Conservation (phyloP, 2,113 vertebrate genomes). For the Spheniscus mendiculus region DNA sequence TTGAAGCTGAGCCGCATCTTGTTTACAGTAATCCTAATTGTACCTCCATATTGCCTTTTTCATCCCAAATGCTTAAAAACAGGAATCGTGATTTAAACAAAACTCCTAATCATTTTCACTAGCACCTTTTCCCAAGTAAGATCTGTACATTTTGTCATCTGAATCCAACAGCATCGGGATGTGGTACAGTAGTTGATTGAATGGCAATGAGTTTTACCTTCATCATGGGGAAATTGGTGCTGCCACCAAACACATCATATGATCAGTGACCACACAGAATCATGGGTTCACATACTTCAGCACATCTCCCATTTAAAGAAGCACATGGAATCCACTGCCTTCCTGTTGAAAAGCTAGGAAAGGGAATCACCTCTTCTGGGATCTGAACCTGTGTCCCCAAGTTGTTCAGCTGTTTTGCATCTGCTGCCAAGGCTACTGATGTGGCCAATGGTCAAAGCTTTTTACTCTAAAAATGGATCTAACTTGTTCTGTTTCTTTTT, state of each 20-base stretch:
- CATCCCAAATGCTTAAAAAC: neutral
- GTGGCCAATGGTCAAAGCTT: neutral
- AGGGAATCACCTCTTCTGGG: neutral
- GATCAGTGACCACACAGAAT: neutral
- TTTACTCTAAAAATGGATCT: neutral
- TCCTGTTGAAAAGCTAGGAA: neutral
- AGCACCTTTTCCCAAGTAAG: neutral
- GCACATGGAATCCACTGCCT: neutral
- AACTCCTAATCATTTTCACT: neutral
- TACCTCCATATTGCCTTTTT: neutral
- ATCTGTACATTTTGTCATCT: neutral
- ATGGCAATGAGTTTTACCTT: neutral
- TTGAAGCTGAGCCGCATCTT: neutral
- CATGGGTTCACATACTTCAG: neutral
- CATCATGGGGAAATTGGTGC: neutral
- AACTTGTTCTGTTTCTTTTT: neutral
- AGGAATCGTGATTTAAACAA: neutral
- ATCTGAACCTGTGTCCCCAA: neutral
- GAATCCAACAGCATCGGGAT: neutral
- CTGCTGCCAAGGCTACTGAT: neutral
- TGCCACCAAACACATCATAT: rapidly evolving
- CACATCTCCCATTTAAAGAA: neutral
- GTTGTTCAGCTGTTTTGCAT: neutral
- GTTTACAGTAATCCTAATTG: neutral
- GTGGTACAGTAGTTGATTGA: neutral